Base-by-base conservation (phyloP, 2,888 invertebrate genomes). In the Lepeophtheirus nordmannii region DNA sequence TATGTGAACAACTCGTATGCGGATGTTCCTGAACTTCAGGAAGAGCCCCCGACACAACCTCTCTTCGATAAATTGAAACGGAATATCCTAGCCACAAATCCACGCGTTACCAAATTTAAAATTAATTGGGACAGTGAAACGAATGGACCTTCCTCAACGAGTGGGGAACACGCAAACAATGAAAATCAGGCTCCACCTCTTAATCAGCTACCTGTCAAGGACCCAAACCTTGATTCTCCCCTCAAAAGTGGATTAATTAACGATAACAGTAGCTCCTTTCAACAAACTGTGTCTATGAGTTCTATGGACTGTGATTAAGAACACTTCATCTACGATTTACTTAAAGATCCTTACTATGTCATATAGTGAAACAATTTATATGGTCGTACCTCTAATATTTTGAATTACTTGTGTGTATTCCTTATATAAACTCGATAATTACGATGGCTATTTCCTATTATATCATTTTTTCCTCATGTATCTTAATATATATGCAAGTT, bases 1-100 rank as follows among this genome's bases (percentile, higher is more conserved):
- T 98, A 96, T 74, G 96, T 98, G 67, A 96, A 96, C 74, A 97
- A 96, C 74, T 96, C 96, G 74, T 98, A 98, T 74, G 83, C 20
- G 2, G 30, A 23, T n/a, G 30, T 30, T 30, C 41, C 39, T n/a
- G 64, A 64, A 30, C 14, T 59, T 30, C 68, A 68, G 62, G 96
- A 97, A 75, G 94, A 91, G 75, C 92, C 94, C 5, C 97, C 98
- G 10, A 80, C 89, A 8, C 85, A 86, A 68, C 94, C 97, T 1
- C 84, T 87, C 69, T 93, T 93, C 76, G 91, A 94, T 73, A 94
- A 94, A 80, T 89, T 94, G 40, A 63, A 58, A 73, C 80, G 89
- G 70, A 89, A 88, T 76, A 88, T 89, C 68, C 76, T 89, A 41
- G 90, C 89, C 0, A 86, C 89, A 1, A 87, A 91, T 76, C 96